A percentile compares a stretch with the other conserved stretches of the same genome.
These are phyloP conservation scores for Stenotaenia linearis DNA, from an alignment of 2,888 invertebrate genomes.

Conservation along the genomic window DNA sequence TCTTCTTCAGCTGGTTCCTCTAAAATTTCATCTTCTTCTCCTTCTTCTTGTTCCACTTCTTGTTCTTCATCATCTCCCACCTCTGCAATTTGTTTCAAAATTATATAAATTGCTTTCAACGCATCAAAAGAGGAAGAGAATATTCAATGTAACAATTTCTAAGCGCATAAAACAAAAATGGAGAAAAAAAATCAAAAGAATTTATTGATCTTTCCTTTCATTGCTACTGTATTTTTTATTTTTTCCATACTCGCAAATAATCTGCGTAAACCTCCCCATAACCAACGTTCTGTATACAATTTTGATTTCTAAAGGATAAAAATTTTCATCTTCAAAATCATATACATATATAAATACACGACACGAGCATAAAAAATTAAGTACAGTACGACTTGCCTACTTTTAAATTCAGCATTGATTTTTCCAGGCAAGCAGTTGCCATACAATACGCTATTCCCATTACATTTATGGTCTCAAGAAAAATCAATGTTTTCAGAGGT, in stretches of 20 bases:
- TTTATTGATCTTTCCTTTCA: background rate
- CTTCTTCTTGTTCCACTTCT: conserved; percentile 20
- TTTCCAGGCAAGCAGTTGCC: conserved; percentile 19
- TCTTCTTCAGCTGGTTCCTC: conserved; percentile 30
- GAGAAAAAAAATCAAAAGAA: background rate
- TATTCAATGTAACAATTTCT: too few species aligned
- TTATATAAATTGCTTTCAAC: background rate
- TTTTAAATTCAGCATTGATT: conserved; percentile 26
- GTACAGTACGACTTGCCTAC: background rate
- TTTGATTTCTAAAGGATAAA: too few species aligned
- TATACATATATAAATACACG: too few species aligned
- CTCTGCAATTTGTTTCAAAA: background rate
- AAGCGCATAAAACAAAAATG: background rate
- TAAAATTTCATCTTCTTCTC: conserved; percentile 19
- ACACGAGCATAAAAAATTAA: background rate
- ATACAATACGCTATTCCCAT: conserved; percentile 26
- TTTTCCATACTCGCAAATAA: too few species aligned
- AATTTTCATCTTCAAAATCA: too few species aligned
- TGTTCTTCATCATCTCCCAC: conserved; percentile 28
- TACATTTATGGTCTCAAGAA: conserved; percentile 26
- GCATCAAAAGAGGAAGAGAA: background rate
- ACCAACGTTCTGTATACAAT: too few species aligned
- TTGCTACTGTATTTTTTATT: background rate
- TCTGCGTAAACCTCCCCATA: too few species aligned
- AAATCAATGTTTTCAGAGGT: conserved; percentile 21